Percentiles rank a stretch among this genome's conserved stretches.
Conservation (phyloP, 2,113 vertebrate species). For the Heptranchias perlo region DNA sequence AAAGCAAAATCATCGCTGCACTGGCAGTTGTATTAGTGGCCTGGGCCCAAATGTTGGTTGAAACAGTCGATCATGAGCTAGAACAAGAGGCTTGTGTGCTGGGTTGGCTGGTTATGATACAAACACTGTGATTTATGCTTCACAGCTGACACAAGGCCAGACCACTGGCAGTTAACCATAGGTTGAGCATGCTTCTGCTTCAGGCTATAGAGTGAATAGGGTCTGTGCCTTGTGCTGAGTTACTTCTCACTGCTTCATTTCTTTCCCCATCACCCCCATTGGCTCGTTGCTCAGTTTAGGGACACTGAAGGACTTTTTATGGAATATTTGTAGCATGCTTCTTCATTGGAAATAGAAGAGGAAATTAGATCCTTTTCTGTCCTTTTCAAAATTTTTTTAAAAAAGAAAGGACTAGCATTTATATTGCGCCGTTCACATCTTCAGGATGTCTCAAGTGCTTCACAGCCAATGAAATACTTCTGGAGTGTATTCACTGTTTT, state of each 20-base stretch:
- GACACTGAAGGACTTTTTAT: background rate
- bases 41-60: background rate
- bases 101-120: conserved; percentile 20
- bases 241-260: background rate
- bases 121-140: background rate
- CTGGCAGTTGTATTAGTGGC: conserved; percentile 19
- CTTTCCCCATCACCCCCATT: background rate
- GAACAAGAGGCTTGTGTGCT: background rate
- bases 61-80: background rate
- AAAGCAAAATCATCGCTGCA: background rate
- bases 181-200: background rate
- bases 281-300: background rate
- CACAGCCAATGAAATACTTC: no score
- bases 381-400: background rate
- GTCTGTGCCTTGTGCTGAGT: background rate
- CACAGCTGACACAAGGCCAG: background rate
- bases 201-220: background rate
- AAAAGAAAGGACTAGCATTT: background rate
- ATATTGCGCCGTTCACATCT: background rate
- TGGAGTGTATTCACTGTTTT: background rate
- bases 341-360: background rate
- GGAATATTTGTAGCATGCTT: background rate
- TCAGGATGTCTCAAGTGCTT: background rate
- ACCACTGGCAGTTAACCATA: background rate
- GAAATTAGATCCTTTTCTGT: background rate